A percentile compares a stretch with the other conserved stretches of the same genome.
These are phyloP conservation scores for Cavia aperea DNA, from an alignment of 2,113 vertebrate genomes.

Conservation along the genomic window DNA sequence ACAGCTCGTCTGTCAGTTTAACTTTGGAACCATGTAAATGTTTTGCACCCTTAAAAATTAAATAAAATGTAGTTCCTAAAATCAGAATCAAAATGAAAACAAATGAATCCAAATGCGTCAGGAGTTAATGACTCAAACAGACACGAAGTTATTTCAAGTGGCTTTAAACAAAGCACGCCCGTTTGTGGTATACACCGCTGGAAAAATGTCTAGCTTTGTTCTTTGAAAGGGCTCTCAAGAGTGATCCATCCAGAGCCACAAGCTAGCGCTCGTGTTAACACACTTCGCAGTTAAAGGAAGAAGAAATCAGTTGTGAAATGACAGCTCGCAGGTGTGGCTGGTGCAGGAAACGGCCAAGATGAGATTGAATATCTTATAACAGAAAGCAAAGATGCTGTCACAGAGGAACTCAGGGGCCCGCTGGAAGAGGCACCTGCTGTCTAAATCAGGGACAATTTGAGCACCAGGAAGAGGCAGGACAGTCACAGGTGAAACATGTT, in stretches of 20 bases:
- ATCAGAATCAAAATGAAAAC: constrained; percentile 22
- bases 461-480: not conserved
- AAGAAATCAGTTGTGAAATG: not conserved
- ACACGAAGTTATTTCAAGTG: constrained; percentile 26
- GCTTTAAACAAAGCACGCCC: not conserved
- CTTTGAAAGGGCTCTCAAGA: not conserved
- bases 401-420: not conserved
- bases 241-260: not conserved
- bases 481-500: not conserved
- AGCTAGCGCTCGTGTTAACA: not conserved
- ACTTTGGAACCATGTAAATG: constrained; percentile 22
- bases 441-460: not conserved
- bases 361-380: not conserved
- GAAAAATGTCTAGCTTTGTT: not conserved
- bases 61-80: constrained; percentile 4
- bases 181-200: not conserved
- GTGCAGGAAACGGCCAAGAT: not conserved
- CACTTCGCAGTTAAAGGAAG: not conserved
- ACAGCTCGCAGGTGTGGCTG: not conserved
- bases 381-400: not conserved
- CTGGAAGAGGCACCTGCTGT: not conserved
- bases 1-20: not conserved
- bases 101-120: not conserved
- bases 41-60: constrained; percentile 16
- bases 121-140: not conserved